These are phyloP conservation scores for Anguilla obscura DNA, from an alignment of 2,797 vertebrate genomes.

Conservation along the genomic window DNA sequence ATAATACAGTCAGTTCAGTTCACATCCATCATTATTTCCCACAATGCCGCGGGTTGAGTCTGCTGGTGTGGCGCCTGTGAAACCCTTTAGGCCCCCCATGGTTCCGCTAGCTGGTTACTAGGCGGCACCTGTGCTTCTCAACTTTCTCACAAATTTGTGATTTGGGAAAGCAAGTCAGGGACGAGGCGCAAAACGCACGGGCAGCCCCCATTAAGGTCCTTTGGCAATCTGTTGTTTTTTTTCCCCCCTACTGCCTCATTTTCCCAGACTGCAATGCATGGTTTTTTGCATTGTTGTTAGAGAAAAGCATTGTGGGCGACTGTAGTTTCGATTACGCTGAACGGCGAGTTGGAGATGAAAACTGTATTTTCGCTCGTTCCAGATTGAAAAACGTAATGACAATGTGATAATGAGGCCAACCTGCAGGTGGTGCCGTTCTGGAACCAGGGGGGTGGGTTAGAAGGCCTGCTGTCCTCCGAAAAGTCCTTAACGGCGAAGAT, in stretches of 20 bases:
- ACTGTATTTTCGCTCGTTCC: neutral
- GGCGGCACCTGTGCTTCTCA: neutral
- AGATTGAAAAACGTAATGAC: neutral
- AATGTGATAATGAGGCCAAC: constrained; percentile 49
- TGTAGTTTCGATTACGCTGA: neutral
- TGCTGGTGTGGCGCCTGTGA: neutral
- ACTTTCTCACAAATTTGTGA: neutral
- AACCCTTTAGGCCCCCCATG: neutral
- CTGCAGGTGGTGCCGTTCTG: constrained; percentile 80
- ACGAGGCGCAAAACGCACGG: neutral
- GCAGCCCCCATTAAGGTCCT: neutral
- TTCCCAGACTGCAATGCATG: neutral
- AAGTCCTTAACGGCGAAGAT: constrained; percentile 80
- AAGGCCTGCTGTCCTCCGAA: constrained; percentile 67
- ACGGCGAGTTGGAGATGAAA: neutral
- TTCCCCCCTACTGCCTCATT: neutral
- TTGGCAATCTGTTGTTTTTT: neutral
- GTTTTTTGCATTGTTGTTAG: neutral
- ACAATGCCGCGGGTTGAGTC: neutral
- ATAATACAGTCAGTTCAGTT: neutral
- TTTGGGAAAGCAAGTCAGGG: neutral
- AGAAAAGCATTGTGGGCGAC: neutral
- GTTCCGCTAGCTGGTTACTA: neutral
- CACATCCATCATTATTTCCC: neutral
- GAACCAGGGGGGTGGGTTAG: constrained; percentile 47